Percentiles rank a stretch among this genome's conserved stretches.
These are phyloP conservation scores for Huso huso DNA, from an alignment of 2,797 vertebrate genomes.

Conservation along the genomic window DNA sequence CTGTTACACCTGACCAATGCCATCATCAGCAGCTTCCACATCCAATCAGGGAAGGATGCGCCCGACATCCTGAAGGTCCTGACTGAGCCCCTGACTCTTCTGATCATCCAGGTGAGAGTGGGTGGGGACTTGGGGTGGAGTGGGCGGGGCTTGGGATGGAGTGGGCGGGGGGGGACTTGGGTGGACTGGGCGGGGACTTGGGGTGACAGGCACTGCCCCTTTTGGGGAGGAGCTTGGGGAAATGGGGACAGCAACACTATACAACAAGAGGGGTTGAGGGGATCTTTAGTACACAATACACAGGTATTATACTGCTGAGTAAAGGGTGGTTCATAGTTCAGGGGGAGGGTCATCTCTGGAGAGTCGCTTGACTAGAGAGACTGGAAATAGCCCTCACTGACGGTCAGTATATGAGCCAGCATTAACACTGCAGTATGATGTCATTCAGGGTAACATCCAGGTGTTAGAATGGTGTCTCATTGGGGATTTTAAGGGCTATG, in stretches of 20 bases:
- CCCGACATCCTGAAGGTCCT: constrained; percentile 9
- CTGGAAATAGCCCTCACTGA: no score
- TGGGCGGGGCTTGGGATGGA: background rate
- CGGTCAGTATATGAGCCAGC: no score
- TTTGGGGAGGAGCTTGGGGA: background rate
- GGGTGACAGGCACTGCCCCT: background rate
- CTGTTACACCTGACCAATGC: constrained; percentile 3
- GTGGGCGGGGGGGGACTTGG: background rate
- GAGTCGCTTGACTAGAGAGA: no score
- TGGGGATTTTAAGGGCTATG: no score
- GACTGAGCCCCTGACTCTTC: constrained; percentile 5
- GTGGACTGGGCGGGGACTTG: background rate
- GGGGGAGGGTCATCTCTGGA: no score
- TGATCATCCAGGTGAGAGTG: constrained; percentile 2
- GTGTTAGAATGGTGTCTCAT: no score
- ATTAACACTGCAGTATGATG: background rate
- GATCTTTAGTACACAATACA: no score
- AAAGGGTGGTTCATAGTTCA: no score
- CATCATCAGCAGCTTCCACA: constrained; percentile 4
- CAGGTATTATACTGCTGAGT: no score
- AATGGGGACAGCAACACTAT: background rate
- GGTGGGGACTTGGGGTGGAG: background rate
- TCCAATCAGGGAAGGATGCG: background rate
- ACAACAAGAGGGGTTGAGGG: no score
- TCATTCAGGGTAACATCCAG: no score